These are phyloP conservation scores for Nothobranchius kuhntae DNA, from an alignment of 2,113 vertebrate genomes.

Conservation along the genomic window DNA sequence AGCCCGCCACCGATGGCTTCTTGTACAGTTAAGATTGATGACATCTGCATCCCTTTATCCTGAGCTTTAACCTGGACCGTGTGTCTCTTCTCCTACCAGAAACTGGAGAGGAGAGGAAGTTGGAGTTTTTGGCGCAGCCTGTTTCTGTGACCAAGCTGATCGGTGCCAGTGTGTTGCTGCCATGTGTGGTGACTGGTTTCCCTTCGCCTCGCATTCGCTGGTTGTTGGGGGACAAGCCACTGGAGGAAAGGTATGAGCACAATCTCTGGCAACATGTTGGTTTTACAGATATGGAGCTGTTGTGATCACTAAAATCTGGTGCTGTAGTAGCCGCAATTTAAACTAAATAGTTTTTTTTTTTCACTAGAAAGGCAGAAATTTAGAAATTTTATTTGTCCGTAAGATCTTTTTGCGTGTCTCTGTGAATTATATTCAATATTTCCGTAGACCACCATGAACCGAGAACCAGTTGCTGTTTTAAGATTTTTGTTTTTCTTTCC, in stretches of 20 bases:
- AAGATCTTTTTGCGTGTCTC: no score
- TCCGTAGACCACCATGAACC: no score
- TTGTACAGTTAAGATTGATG: slow-evolving; percentile 50
- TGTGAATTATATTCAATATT: no score
- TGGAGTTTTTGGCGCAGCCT: slow-evolving; percentile 84
- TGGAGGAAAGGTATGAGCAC: slow-evolving; percentile 83
- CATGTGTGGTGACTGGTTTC: slow-evolving; percentile 82
- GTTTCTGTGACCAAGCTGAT: slow-evolving; percentile 72
- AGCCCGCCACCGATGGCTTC: neutral
- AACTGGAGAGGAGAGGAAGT: slow-evolving; percentile 70
- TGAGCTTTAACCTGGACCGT: slow-evolving; percentile 14
- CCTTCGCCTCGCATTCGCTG: slow-evolving; percentile 82
- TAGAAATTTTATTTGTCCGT: no score
- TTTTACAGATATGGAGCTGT: no score
- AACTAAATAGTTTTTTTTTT: no score
- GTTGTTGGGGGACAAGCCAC: slow-evolving; percentile 82
- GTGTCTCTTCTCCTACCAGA: slow-evolving; percentile 70
- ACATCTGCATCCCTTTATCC: slow-evolving; percentile 13
- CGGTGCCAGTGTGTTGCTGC: slow-evolving; percentile 82
- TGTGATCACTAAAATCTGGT: no score
- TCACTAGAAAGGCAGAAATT: no score
- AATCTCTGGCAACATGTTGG: neutral
- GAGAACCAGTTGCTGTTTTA: no score
- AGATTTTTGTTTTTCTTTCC: no score
- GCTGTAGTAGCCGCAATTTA: no score